A percentile compares a stretch with the other conserved stretches of the same genome.
Conservation (phyloP, 2,113 vertebrate genomes). For the Meriones unguiculatus region DNA sequence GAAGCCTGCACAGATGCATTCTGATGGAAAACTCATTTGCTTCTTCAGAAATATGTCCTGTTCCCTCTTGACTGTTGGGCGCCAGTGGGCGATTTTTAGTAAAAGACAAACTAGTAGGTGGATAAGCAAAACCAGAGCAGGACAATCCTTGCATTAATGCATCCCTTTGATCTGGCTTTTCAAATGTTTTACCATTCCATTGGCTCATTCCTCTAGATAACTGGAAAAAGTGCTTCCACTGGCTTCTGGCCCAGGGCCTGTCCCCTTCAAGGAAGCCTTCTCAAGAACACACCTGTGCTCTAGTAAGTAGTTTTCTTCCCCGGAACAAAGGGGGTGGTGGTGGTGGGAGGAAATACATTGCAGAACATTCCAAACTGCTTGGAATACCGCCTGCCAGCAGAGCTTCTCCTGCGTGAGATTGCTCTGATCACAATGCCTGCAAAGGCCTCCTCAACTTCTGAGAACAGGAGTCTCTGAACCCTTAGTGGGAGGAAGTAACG, state of each 20-base stretch:
- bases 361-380: conserved; percentile 46
- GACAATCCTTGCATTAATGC: conserved; percentile 54
- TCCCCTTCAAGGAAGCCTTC: neutral
- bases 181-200: conserved; percentile 57
- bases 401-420: conserved; percentile 35
- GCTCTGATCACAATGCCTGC: conserved; percentile 55
- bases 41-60: conserved; percentile 22
- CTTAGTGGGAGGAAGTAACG: conserved; percentile 40
- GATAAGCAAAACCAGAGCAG: conserved; percentile 5
- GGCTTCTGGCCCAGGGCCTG: conserved; percentile 8
- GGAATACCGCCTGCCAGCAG: neutral
- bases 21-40: conserved; percentile 62
- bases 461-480: conserved; percentile 48
- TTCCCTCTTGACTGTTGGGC: conserved; percentile 6
- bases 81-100: conserved; percentile 6
- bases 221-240: conserved; percentile 25
- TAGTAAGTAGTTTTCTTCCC: neutral
- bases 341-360: neutral
- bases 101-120: conserved; percentile 27
- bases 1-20: neutral
- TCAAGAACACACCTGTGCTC: conserved; percentile 67
- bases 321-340: neutral
- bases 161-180: conserved; percentile 51
- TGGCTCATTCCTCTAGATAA: conserved; percentile 42
- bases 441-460: conserved; percentile 57